Conservation (phyloP, 2,113 vertebrate genomes). For the Cavia porcellus region DNA sequence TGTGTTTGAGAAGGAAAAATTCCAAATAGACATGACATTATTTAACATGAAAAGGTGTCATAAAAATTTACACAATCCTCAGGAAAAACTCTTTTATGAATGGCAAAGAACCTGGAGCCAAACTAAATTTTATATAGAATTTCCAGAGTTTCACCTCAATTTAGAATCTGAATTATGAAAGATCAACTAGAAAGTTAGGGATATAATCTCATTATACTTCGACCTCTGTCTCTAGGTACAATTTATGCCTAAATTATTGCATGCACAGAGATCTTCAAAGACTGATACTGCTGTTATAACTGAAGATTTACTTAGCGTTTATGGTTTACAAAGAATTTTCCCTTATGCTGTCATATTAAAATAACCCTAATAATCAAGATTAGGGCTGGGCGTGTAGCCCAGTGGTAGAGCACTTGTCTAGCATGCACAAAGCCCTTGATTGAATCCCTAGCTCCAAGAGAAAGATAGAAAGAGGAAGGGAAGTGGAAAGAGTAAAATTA, state of each 20-base stretch:
- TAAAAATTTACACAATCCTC: background rate
- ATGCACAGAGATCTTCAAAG: background rate
- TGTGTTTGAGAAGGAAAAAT: background rate
- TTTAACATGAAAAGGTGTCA: background rate
- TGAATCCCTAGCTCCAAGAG: background rate
- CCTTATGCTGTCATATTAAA: background rate
- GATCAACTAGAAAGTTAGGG: background rate
- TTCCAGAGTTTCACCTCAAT: background rate
- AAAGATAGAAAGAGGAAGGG: background rate
- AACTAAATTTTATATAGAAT: background rate
- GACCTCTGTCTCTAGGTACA: background rate
- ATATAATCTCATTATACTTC: background rate
- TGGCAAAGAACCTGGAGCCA: background rate
- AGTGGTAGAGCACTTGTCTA: background rate
- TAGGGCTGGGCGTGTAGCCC: background rate
- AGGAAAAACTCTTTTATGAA: slow-evolving; percentile 3
- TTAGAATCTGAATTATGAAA: slow-evolving; percentile 60
- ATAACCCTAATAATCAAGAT: background rate
- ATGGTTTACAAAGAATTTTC: background rate
- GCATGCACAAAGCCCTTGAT: background rate
- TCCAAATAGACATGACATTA: background rate
- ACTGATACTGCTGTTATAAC: background rate
- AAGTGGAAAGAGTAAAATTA: background rate
- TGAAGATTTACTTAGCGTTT: background rate
- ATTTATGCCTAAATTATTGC: slow-evolving; percentile 19